Evolutionary conservation across 2,113 vertebrate species (phyloP), one percentile per base, ranked within the genome.

Genomic region (Sciurus niger): DNA sequence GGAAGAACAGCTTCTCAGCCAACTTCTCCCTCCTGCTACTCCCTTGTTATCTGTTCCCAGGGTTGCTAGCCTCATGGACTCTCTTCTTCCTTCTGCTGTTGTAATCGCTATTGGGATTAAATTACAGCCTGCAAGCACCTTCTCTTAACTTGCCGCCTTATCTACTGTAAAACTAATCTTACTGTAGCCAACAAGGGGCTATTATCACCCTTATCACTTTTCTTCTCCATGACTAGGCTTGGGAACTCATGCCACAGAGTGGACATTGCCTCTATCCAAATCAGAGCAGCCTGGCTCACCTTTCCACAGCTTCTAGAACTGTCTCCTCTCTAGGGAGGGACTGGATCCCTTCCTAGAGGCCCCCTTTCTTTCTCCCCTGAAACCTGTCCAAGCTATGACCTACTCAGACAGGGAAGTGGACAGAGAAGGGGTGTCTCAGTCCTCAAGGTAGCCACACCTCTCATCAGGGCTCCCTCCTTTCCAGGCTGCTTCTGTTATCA

Each of bases 71-170:
- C 84, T 24, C 7, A 18, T 10, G 4, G 67, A 58, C 58, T 32
- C 89, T 63, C 58, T 51, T 48, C 58, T 76, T 24, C 11, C 34
- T 53, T 25, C 40, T 84, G 68, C 28, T 32, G 28, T 14, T 28
- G 51, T 74, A 84, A 74, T 48, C 70, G 48, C 20, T 37, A 16
- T 37, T 89, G 34, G 20, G 58, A 13, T 34, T 80, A 40, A 86
- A 77, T 14, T n/a, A 14, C 60, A 55, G 55, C 48, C 51, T 30
- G 60, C 30, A 58, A 20, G 53, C 30, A 46, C 63, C 65, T 34
- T 43, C 46, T 70, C 53, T 65, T 20, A 51, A 63, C 34, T 20
- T 63, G 55, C 94, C n/a, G 40, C 79, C 87, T 90, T 79, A 79
- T 72, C 95, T 43, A 2, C 0, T 2, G 24, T 53, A 28, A 68